A percentile compares a stretch with the other conserved stretches of the same genome.
phyloP scores from a whole-genome alignment of 2,888 invertebrate species.

The Tiliacea aurago region DNA sequence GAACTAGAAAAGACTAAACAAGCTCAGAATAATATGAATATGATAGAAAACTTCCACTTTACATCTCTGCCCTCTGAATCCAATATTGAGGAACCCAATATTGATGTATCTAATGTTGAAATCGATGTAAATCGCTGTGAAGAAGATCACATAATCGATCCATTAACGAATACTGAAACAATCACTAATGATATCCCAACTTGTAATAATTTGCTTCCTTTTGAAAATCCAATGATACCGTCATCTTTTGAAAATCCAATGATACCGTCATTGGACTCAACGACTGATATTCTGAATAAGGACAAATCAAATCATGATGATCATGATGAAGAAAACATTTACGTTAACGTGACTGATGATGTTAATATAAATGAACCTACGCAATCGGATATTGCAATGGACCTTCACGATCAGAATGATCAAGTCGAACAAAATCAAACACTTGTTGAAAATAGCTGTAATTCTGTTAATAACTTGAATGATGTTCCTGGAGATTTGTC shows the following conservation, averaged over 20 bases:
- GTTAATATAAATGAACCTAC: constrained; percentile 36
- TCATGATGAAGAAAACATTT: constrained; percentile 68
- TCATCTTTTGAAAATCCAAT: constrained; percentile 32
- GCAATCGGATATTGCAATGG: constrained; percentile 45
- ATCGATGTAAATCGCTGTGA: constrained; percentile 56
- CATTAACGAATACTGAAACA: constrained; percentile 65
- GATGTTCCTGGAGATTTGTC: constrained; percentile 40
- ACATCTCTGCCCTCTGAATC: constrained; percentile 67
- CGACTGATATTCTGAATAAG: constrained; percentile 27
- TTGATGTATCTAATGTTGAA: constrained; percentile 57
- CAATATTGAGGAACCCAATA: constrained; percentile 22
- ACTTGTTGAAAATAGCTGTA: constrained; percentile 25
- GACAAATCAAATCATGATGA: constrained; percentile 56
- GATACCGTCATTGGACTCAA: constrained; percentile 29
- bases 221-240: constrained; percentile 38
- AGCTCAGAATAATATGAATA: constrained; percentile 41
- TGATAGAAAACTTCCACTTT: constrained; percentile 64
- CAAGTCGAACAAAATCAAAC: constrained; percentile 24
- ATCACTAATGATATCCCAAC: constrained; percentile 50
- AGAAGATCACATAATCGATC: constrained; percentile 68
- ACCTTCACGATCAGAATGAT: constrained; percentile 27
- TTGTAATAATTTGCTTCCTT: constrained; percentile 20
- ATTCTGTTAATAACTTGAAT: constrained; percentile 31
- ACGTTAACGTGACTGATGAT: constrained; percentile 72
- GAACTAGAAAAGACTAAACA: constrained; percentile 72